Conservation (phyloP, 2,113 vertebrate genomes). For the Oostethus manadensis region DNA sequence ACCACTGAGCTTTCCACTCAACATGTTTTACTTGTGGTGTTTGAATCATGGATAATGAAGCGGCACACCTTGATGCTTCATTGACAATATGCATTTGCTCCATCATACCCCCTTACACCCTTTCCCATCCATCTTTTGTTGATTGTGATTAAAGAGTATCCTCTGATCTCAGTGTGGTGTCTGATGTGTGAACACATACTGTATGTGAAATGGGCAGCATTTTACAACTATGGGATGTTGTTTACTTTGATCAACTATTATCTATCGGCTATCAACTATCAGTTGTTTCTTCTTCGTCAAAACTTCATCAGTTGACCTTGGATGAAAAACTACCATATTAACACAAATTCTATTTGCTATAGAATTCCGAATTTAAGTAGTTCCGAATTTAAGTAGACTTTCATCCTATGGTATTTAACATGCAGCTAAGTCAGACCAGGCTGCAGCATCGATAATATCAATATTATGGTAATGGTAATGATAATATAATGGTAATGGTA, state of each 20-base stretch:
- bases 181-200: slow-evolving; percentile 40
- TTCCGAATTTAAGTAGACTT: no score
- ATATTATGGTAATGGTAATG: no score
- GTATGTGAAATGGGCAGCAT: slow-evolving; percentile 5
- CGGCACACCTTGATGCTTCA: slow-evolving; percentile 6
- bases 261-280: no score
- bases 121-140: slow-evolving; percentile 28
- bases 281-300: neutral
- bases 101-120: slow-evolving; percentile 28
- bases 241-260: slow-evolving; percentile 24
- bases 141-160: slow-evolving; percentile 47
- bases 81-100: slow-evolving; percentile 22
- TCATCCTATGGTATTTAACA: no score
- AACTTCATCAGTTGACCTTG: neutral
- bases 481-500: no score
- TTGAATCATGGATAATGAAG: neutral
- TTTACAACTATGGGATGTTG: slow-evolving; percentile 1
- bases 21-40: neutral
- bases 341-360: no score
- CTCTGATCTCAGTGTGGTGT: slow-evolving; percentile 33
- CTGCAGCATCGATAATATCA: no score
- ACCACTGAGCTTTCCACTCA: neutral
- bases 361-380: no score
- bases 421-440: no score
- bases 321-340: neutral